These are phyloP conservation scores for Sebastes dallii DNA, from an alignment of 2,797 vertebrate genomes.

Conservation along the genomic window DNA sequence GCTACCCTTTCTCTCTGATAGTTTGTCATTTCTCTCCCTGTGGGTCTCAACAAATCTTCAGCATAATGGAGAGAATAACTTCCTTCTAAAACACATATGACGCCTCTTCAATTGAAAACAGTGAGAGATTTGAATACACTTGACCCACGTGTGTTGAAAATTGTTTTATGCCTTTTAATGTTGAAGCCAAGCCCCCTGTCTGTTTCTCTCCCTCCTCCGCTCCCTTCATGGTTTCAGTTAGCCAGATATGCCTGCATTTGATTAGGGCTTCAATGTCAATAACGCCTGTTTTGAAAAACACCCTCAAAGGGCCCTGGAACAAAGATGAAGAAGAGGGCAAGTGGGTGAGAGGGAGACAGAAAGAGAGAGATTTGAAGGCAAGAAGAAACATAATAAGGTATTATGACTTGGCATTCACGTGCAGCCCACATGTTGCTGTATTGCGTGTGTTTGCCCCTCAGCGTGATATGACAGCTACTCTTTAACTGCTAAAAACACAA, in stretches of 20 bases:
- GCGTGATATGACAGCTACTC: slow-evolving; percentile 51
- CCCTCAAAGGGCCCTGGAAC: slow-evolving; percentile 56
- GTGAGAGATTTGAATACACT: slow-evolving; percentile 40
- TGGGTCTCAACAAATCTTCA: slow-evolving; percentile 1
- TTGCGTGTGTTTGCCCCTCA: slow-evolving; percentile 40
- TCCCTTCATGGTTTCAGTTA: slow-evolving; percentile 62
- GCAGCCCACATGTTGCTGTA: slow-evolving; percentile 72
- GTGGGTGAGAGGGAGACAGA: slow-evolving; percentile 36
- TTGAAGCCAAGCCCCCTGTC: slow-evolving; percentile 36
- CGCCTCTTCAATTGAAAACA: slow-evolving; percentile 43
- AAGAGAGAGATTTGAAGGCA: slow-evolving; percentile 39
- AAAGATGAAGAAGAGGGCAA: slow-evolving; percentile 49
- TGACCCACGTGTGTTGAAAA: slow-evolving; percentile 46
- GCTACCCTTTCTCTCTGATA: not conserved
- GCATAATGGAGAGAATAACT: slow-evolving; percentile 4
- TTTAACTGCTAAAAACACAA: slow-evolving; percentile 47
- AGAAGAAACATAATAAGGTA: slow-evolving; percentile 61
- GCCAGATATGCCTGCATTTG: slow-evolving; percentile 67
- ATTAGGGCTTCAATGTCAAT: slow-evolving; percentile 75
- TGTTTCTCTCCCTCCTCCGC: not conserved
- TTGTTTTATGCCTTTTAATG: slow-evolving; percentile 47
- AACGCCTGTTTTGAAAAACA: slow-evolving; percentile 76
- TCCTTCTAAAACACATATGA: slow-evolving; percentile 32
- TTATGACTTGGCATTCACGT: slow-evolving; percentile 69
- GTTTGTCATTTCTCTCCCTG: slow-evolving; percentile 15